phyloP scores from a whole-genome alignment of 2,797 vertebrate genomes.

The Phrynocephalus forsythii region DNA sequence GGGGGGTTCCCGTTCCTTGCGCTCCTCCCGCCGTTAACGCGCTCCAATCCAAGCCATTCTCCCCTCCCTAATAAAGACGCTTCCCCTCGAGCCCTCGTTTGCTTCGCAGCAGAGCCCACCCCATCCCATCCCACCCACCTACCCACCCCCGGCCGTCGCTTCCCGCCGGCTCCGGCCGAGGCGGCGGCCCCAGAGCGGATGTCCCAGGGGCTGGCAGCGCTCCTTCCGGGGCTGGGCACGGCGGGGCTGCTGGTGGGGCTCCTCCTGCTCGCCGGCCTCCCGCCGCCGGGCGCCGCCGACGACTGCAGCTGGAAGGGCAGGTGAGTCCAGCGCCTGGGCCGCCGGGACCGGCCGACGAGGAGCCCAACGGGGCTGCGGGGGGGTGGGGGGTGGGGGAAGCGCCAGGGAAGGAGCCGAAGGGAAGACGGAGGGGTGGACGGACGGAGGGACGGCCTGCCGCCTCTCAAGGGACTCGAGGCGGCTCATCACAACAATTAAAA shows the following conservation, averaged over 20 bases:
- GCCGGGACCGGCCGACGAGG: too few relatives aligned
- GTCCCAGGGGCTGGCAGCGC: not conserved
- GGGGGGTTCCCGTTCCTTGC: too few relatives aligned
- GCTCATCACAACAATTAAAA: not conserved
- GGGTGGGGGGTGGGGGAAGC: not conserved
- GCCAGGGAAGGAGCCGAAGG: too few relatives aligned
- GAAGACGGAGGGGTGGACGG: too few relatives aligned
- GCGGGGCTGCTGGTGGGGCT: not conserved
- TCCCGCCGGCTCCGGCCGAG: not conserved
- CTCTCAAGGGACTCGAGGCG: not conserved
- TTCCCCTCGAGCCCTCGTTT: too few relatives aligned
- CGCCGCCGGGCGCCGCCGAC: not conserved
- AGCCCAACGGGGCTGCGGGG: too few relatives aligned
- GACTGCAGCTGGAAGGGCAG: conserved; percentile 69
- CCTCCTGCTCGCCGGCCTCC: not conserved
- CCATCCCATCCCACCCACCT: too few relatives aligned
- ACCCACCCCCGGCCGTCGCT: not conserved
- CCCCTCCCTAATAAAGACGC: too few relatives aligned
- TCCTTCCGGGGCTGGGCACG: not conserved
- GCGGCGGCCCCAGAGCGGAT: not conserved
- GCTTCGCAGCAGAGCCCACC: too few relatives aligned
- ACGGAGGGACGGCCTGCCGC: not conserved
- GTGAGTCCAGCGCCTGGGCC: conserved; percentile 6
- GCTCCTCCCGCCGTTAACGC: not conserved
- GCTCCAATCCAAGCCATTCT: too few relatives aligned